Evolutionary conservation across 2,888 invertebrate genomes (phyloP).

Genomic region (Ichneumoninae sp.): DNA sequence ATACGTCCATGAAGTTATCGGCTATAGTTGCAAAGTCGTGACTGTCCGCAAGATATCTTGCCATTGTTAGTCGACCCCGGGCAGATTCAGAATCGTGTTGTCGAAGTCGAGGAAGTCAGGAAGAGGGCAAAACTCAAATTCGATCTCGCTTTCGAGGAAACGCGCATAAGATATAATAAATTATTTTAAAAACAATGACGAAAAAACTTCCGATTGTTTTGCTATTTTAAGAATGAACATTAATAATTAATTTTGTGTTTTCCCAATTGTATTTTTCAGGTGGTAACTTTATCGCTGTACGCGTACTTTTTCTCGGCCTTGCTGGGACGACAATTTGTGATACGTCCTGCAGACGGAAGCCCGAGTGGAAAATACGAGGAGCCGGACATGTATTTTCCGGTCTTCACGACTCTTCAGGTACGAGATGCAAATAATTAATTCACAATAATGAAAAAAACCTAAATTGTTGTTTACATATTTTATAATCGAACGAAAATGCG

Average conservation of each 20-base stretch:
- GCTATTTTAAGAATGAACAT: neutral
- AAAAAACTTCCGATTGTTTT: conserved; percentile 9
- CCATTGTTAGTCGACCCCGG: conserved; percentile 45
- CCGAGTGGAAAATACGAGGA: conserved; percentile 86
- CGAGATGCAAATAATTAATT: conserved; percentile 50
- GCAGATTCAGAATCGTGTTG: conserved; percentile 38
- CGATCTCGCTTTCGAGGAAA: conserved; percentile 12
- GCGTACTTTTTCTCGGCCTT: conserved; percentile 96
- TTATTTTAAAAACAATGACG: neutral
- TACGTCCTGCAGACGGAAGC: conserved; percentile 82
- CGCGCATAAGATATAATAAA: neutral
- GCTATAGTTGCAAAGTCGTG: conserved; percentile 47
- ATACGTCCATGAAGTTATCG: conserved; percentile 11
- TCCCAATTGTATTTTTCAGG: conserved; percentile 86
- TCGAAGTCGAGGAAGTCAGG: conserved; percentile 24
- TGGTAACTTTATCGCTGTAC: conserved; percentile 95
- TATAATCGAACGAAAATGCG: too few relatives aligned
- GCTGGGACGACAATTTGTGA: conserved; percentile 93
- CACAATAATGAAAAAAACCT: neutral
- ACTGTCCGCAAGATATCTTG: conserved; percentile 34
- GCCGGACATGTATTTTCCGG: conserved; percentile 94
- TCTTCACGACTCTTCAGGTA: conserved; percentile 96
- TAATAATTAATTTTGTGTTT: neutral
- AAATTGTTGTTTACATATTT: neutral
- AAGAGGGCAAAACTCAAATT: conserved; percentile 13